These are phyloP conservation scores for Chaetorhynchus papuensis DNA, from an alignment of 2,113 vertebrate genomes.

Conservation along the genomic window DNA sequence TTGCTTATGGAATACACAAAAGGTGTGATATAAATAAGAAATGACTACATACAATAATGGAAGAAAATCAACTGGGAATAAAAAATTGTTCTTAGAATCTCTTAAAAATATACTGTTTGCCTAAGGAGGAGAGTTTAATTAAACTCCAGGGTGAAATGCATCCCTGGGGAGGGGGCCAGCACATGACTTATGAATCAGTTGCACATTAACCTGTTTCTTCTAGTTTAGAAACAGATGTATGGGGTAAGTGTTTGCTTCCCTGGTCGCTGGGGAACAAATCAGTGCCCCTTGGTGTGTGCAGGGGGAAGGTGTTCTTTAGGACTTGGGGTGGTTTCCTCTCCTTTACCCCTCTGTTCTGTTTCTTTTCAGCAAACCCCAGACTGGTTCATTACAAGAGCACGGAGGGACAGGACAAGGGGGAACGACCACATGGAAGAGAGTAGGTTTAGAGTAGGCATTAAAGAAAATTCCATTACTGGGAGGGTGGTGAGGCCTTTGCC, in stretches of 20 bases:
- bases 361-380: neutral
- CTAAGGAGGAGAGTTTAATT: slow-evolving; percentile 22
- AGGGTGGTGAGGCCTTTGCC: neutral
- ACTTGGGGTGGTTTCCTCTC: neutral
- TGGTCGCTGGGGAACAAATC: neutral
- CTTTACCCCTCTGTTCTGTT: neutral
- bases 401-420: neutral
- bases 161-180: neutral
- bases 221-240: neutral
- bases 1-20: neutral
- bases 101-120: neutral
- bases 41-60: neutral
- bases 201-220: neutral
- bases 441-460: neutral
- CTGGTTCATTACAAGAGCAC: neutral
- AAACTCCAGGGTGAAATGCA: slow-evolving; percentile 4
- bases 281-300: neutral
- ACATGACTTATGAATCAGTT: neutral
- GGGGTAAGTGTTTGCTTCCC: neutral
- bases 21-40: neutral
- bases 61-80: neutral
- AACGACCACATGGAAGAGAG: neutral
- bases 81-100: neutral
- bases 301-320: neutral
- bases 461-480: neutral